Percentiles rank a stretch among this genome's conserved stretches.
Evolutionary conservation across 2,113 vertebrate genomes (phyloP).

Genomic region (Vidua chalybeata): DNA sequence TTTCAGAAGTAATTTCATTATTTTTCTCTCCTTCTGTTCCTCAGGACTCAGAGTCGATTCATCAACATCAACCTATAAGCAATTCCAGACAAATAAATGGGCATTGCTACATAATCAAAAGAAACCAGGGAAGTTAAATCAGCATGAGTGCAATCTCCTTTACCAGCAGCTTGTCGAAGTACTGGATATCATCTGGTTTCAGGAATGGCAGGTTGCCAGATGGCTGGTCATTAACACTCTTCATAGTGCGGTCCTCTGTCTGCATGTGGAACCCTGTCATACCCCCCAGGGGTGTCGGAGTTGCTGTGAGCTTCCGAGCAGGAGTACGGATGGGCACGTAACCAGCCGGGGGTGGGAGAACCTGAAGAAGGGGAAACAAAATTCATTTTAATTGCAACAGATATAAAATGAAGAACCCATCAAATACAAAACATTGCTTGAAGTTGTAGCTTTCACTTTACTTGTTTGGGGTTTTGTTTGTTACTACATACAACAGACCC

Average conservation of each 20-base stretch:
- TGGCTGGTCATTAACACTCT: conserved; percentile 96
- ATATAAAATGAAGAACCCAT: neutral
- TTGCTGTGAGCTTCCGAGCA: conserved; percentile 93
- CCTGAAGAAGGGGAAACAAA: conserved; percentile 66
- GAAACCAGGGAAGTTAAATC: neutral
- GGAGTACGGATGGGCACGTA: conserved; percentile 98
- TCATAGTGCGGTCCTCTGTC: conserved; percentile 91
- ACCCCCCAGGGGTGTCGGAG: conserved; percentile 94
- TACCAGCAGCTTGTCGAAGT: conserved; percentile 97
- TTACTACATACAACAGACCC: neutral
- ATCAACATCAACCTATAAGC: conserved; percentile 92
- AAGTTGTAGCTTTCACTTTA: neutral
- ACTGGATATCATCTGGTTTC: conserved; percentile 98
- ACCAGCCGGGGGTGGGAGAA: conserved; percentile 94
- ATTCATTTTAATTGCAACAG: neutral
- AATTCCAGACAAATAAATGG: neutral
- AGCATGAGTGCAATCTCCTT: neutral
- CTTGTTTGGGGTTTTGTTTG: neutral
- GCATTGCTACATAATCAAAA: neutral
- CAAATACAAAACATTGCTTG: neutral
- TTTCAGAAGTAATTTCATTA: conserved; percentile 98
- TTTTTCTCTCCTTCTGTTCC: conserved; percentile 98
- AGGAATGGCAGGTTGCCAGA: conserved; percentile 98
- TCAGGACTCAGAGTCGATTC: conserved; percentile 97
- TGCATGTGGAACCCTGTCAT: conserved; percentile 99